phyloP scores from a whole-genome alignment of 2,797 vertebrate species.

The Acanthurus tractus region DNA sequence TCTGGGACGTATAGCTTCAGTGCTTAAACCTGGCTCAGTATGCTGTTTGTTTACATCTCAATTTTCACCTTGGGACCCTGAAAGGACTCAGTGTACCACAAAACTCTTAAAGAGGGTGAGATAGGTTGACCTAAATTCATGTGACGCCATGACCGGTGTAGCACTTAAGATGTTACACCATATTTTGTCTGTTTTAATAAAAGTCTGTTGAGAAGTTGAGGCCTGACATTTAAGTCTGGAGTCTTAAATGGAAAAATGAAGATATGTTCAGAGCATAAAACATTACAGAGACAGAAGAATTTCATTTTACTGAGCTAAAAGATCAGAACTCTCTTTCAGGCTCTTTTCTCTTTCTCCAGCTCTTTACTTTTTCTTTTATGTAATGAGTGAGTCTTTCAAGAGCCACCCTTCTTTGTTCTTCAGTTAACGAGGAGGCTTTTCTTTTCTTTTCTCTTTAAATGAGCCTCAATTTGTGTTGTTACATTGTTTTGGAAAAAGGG shows the following conservation, averaged over 20 bases:
- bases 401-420: constrained; percentile 55
- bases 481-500: constrained; percentile 62
- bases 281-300: constrained; percentile 11
- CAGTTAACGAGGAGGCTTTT: constrained; percentile 65
- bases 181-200: constrained; percentile 49
- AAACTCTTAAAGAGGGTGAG: constrained; percentile 30
- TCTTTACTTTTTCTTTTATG: constrained; percentile 9
- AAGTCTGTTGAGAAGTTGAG: constrained; percentile 6
- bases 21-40: constrained; percentile 47
- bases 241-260: not conserved
- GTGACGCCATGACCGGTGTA: constrained; percentile 36
- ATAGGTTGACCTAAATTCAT: constrained; percentile 60
- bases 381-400: constrained; percentile 46
- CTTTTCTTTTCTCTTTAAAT: constrained; percentile 58
- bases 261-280: not conserved
- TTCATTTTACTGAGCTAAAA: not conserved
- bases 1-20: constrained; percentile 31
- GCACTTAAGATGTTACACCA: constrained; percentile 29
- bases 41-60: constrained; percentile 74
- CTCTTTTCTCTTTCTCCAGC: not conserved
- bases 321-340: not conserved
- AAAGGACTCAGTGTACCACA: constrained; percentile 62
- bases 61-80: constrained; percentile 61
- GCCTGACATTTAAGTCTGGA: constrained; percentile 10
- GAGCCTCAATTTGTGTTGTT: constrained; percentile 58